phyloP scores from a whole-genome alignment of 2,888 invertebrate species.

The Mythimna lalbum region DNA sequence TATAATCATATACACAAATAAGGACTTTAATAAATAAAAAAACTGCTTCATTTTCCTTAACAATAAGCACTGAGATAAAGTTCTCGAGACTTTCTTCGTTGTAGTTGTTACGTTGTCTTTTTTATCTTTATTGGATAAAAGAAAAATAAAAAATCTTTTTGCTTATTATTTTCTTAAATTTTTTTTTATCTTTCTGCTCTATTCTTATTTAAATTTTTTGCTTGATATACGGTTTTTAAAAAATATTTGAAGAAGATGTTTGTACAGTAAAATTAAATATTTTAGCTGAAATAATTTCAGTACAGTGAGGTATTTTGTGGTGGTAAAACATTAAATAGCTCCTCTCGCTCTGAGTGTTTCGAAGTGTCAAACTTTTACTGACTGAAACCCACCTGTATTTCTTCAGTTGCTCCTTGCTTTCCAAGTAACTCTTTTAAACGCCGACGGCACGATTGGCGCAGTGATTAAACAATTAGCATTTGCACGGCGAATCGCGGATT shows the following conservation, averaged over 20 bases:
- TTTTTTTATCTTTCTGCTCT: neutral
- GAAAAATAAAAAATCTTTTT: constrained; percentile 11
- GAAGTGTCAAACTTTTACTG: no score
- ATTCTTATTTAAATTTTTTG: constrained; percentile 2
- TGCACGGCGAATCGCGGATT: no score
- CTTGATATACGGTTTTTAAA: neutral
- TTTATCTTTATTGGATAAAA: constrained; percentile 12
- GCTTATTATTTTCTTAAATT: constrained; percentile 17
- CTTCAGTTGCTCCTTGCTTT: no score
- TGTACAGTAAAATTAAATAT: neutral
- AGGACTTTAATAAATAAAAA: constrained; percentile 24
- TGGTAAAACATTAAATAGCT: no score
- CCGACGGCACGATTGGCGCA: no score
- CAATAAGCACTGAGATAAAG: constrained; percentile 34
- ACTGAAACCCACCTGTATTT: no score
- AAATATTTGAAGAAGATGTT: neutral
- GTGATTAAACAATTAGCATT: no score
- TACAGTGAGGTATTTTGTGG: neutral
- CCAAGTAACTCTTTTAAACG: no score
- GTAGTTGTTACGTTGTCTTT: constrained; percentile 30
- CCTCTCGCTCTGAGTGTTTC: no score
- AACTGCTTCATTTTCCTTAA: constrained; percentile 33
- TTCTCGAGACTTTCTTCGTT: constrained; percentile 18
- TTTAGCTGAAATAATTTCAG: neutral
- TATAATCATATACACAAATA: constrained; percentile 32